These are phyloP conservation scores for Eurystomus gularis DNA, from an alignment of 2,113 vertebrate genomes.

Conservation along the genomic window DNA sequence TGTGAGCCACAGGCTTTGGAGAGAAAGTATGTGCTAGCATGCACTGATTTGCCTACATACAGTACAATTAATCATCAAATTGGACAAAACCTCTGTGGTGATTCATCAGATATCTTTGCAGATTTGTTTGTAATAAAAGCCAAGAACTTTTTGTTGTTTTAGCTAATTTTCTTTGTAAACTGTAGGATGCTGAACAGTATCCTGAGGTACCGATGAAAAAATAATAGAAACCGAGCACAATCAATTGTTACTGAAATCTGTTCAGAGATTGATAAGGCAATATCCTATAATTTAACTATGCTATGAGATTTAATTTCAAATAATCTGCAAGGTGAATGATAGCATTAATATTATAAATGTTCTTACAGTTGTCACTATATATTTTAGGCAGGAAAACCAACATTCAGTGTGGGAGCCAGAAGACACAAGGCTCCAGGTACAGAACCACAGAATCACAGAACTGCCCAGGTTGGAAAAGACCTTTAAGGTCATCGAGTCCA, in stretches of 20 bases:
- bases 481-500: too few relatives aligned
- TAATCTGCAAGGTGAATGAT: constrained; percentile 22
- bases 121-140: neutral
- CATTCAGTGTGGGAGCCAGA: constrained; percentile 41
- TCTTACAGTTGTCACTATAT: neutral
- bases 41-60: constrained; percentile 29
- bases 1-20: constrained; percentile 4
- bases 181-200: neutral
- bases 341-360: constrained; percentile 26
- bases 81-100: constrained; percentile 16
- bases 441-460: too few relatives aligned
- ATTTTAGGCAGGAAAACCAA: constrained; percentile 50
- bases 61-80: constrained; percentile 19
- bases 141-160: neutral
- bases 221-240: neutral
- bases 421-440: constrained; percentile 1
- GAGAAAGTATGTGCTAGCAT: constrained; percentile 6
- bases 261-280: neutral
- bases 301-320: constrained; percentile 23
- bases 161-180: neutral
- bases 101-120: neutral
- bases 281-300: neutral
- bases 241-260: neutral
- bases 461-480: too few relatives aligned
- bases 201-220: neutral